Conservation (phyloP, 1,140 invertebrate species). For the Drosophila sp. region DNA sequence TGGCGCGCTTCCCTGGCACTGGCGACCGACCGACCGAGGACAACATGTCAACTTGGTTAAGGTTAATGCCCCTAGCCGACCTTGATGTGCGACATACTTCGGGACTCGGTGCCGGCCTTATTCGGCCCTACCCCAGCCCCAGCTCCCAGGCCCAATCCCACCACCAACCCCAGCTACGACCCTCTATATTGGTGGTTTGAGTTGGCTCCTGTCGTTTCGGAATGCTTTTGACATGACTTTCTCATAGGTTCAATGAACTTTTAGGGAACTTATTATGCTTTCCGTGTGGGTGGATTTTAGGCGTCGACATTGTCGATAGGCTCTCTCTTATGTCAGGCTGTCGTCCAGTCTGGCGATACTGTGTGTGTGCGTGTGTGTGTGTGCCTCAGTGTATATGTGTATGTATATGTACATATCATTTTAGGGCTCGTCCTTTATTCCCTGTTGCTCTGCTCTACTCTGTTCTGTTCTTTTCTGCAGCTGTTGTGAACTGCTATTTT, state of each 20-base stretch:
- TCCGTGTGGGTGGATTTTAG: constrained; percentile 41
- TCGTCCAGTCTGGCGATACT: constrained; percentile 36
- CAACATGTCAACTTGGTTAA: constrained; percentile 69
- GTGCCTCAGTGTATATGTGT: constrained; percentile 3
- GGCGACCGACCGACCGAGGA: constrained; percentile 56
- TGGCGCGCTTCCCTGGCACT: constrained; percentile 54
- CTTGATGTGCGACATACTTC: constrained; percentile 80
- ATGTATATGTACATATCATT: constrained; percentile 51
- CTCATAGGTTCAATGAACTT: constrained; percentile 74
- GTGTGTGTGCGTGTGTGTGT: constrained; percentile 33
- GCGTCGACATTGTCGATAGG: constrained; percentile 40
- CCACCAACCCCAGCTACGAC: neutral
- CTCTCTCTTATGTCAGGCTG: constrained; percentile 34
- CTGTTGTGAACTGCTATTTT: constrained; percentile 11
- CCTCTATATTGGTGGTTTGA: constrained; percentile 16
- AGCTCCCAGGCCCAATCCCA: too few relatives aligned
- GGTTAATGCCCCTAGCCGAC: constrained; percentile 81
- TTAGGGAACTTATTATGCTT: constrained; percentile 70
- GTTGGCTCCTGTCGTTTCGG: constrained; percentile 27
- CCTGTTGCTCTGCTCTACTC: constrained; percentile 37
- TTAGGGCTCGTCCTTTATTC: constrained; percentile 59
- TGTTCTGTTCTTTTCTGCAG: constrained; percentile 10
- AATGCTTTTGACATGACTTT: constrained; percentile 55
- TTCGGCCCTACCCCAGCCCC: constrained; percentile 39
- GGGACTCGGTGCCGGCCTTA: constrained; percentile 54